Conservation (phyloP, 1,140 invertebrate species). For the Uloborus diversus region DNA sequence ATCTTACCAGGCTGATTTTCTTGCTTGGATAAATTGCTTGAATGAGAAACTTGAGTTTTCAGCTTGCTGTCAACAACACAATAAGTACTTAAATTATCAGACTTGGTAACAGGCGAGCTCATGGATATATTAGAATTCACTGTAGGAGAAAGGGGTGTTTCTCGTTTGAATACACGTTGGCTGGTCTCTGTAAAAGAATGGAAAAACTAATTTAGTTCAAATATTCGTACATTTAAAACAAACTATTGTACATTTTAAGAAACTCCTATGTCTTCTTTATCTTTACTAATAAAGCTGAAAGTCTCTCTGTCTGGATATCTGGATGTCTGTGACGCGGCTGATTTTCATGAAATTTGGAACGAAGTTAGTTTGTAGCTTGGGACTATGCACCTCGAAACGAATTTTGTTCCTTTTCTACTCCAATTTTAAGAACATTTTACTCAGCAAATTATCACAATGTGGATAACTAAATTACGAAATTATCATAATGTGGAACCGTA, state of each 20-base stretch:
- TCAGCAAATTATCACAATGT: no score
- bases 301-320: no score
- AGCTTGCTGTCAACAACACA: slow-evolving; percentile 48
- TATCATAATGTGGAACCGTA: no score
- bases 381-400: no score
- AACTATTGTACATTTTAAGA: neutral
- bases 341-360: no score
- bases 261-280: neutral
- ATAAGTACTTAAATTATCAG: slow-evolving; percentile 32
- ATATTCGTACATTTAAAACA: neutral
- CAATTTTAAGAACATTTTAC: no score
- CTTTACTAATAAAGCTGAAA: no score
- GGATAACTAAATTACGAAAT: no score
- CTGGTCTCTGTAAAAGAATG: slow-evolving; percentile 26
- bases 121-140: slow-evolving; percentile 28
- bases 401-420: no score
- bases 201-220: neutral
- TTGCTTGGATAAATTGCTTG: slow-evolving; percentile 25
- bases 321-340: no score
- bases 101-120: slow-evolving; percentile 34
- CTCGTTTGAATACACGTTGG: slow-evolving; percentile 39
- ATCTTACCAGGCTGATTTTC: slow-evolving; percentile 33
- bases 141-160: slow-evolving; percentile 35
- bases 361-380: no score
- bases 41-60: slow-evolving; percentile 27